These are phyloP conservation scores for Hydrocynus forskahlii DNA, from an alignment of 2,797 vertebrate species.

Conservation along the genomic window DNA sequence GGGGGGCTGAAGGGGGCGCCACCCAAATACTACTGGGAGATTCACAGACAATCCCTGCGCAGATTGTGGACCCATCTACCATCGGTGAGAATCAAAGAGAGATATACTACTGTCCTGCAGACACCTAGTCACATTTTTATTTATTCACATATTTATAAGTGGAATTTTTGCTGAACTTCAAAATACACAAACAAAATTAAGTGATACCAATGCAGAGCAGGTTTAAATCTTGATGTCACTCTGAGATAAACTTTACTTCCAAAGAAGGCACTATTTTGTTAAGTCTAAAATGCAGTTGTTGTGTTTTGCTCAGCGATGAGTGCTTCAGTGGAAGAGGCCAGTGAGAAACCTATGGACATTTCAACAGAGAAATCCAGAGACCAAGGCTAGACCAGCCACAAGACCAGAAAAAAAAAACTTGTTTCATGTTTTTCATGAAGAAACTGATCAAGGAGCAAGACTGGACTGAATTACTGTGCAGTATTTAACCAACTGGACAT, in stretches of 20 bases:
- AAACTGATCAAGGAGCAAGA: not conserved
- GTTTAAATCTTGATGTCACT: not conserved
- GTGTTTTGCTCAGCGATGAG: slow-evolving; percentile 13
- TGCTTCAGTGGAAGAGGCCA: slow-evolving; percentile 18
- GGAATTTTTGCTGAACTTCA: not conserved
- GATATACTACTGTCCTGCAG: not conserved
- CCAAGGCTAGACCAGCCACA: slow-evolving; percentile 19
- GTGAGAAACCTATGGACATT: not conserved
- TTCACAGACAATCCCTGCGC: slow-evolving; percentile 72
- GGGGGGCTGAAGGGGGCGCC: slow-evolving; percentile 61
- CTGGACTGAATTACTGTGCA: slow-evolving; percentile 20
- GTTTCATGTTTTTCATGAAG: not conserved
- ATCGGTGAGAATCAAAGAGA: slow-evolving; percentile 69
- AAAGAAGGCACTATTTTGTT: not conserved
- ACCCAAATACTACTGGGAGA: slow-evolving; percentile 76
- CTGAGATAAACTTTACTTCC: not conserved
- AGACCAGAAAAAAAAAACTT: not conserved
- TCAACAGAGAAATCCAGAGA: slow-evolving; percentile 13
- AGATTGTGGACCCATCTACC: slow-evolving; percentile 67
- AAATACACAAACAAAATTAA: not conserved
- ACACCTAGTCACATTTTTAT: not conserved
- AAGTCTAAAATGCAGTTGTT: not conserved
- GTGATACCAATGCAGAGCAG: not conserved
- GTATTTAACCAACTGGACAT: not conserved
- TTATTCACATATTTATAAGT: not conserved